Evolutionary conservation across 2,797 vertebrate genomes (phyloP).

Genomic region (Melanitta fusca): DNA sequence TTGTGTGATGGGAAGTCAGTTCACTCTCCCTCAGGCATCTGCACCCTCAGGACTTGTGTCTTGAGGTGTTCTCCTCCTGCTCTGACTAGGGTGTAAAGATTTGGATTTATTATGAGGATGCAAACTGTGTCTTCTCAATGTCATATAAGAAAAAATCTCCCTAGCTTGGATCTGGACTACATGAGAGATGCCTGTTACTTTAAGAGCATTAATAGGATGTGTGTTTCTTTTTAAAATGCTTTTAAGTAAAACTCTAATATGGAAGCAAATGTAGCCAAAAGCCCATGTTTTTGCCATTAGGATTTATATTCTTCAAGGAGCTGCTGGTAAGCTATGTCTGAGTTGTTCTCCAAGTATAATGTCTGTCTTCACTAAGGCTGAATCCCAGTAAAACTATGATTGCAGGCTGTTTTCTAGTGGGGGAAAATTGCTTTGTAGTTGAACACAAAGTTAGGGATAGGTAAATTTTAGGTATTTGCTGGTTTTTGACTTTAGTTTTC

Average conservation of each 20-base stretch:
- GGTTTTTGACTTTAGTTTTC: background rate
- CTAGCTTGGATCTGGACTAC: background rate
- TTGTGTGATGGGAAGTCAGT: fast-evolving
- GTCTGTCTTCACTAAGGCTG: background rate
- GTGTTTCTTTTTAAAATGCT: background rate
- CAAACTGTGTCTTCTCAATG: background rate
- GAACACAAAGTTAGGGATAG: background rate
- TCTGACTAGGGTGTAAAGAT: background rate
- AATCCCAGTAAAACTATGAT: background rate
- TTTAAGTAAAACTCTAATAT: background rate
- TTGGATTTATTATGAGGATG: background rate
- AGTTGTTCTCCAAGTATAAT: background rate
- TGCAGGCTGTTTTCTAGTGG: background rate
- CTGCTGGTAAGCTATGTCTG: background rate
- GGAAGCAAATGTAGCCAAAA: background rate
- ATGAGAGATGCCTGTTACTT: background rate
- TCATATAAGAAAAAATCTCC: background rate
- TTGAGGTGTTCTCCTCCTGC: background rate
- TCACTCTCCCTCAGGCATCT: background rate
- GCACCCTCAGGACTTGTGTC: background rate
- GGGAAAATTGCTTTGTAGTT: background rate
- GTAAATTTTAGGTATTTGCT: background rate
- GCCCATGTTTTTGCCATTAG: background rate
- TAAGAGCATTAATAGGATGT: background rate
- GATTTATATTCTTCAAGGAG: conserved; percentile 13